A percentile compares a stretch with the other conserved stretches of the same genome.
Conservation (phyloP, 2,888 invertebrate species). For the Nephrotoma guestfalica region DNA sequence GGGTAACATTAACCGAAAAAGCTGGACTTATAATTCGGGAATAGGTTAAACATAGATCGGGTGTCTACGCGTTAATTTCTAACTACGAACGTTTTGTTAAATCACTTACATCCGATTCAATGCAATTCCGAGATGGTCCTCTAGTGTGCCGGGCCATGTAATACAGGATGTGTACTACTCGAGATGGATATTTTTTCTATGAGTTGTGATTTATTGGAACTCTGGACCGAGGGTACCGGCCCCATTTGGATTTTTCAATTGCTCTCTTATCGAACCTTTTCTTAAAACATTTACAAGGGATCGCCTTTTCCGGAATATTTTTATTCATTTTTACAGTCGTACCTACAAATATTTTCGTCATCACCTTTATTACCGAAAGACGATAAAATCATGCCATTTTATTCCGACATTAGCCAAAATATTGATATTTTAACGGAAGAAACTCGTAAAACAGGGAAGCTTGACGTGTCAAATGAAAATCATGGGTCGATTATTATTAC, state of each 20-base stretch:
- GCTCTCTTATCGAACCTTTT: slow-evolving; percentile 63
- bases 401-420: slow-evolving; percentile 69
- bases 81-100: no score
- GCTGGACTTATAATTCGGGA: slow-evolving; percentile 58
- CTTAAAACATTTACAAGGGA: slow-evolving; percentile 54
- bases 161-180: slow-evolving; percentile 68
- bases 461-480: slow-evolving; percentile 32
- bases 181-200: slow-evolving; percentile 97
- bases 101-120: slow-evolving; percentile 13
- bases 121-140: slow-evolving; percentile 25
- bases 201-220: slow-evolving; percentile 90
- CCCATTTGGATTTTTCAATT: slow-evolving; percentile 90
- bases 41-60: slow-evolving; percentile 42
- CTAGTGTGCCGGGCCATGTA: slow-evolving; percentile 36
- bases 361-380: slow-evolving; percentile 73
- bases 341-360: slow-evolving; percentile 82
- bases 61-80: slow-evolving; percentile 24
- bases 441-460: slow-evolving; percentile 30
- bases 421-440: slow-evolving; percentile 54
- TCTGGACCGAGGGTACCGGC: slow-evolving; percentile 94
- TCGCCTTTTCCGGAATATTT: slow-evolving; percentile 92
- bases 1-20: no score
- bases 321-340: slow-evolving; percentile 86
- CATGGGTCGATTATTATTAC: slow-evolving; percentile 73
- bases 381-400: slow-evolving; percentile 72